Evolutionary conservation across 2,888 invertebrate genomes (phyloP).

Genomic region (Ashinkailepas kermadecensis): DNA sequence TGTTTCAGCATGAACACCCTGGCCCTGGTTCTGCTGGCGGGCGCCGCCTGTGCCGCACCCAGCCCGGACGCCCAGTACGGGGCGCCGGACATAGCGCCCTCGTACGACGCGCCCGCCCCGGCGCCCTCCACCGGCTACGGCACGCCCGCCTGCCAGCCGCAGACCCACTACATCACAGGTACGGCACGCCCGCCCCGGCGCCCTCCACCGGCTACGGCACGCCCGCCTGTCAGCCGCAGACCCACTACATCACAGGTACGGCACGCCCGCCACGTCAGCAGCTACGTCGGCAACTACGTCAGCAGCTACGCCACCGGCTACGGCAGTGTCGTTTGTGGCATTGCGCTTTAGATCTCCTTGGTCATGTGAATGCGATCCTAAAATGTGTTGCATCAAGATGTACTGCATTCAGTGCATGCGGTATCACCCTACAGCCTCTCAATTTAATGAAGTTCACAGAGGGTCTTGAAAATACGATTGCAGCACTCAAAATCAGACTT

Average conservation of each 20-base stretch:
- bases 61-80: constrained; percentile 1
- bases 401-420: background rate
- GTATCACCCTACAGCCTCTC: too few species aligned
- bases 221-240: constrained; percentile 14
- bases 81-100: constrained; percentile 16
- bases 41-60: constrained; percentile 21
- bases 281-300: background rate
- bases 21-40: constrained; percentile 29
- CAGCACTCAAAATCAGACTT: too few species aligned
- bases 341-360: background rate
- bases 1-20: constrained; percentile 20
- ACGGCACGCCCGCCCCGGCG: background rate
- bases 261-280: background rate
- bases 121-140: constrained; percentile 11
- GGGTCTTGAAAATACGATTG: too few species aligned
- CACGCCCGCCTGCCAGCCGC: constrained; percentile 11
- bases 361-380: background rate
- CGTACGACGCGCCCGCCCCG: constrained; percentile 17
- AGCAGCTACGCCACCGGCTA: background rate
- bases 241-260: constrained; percentile 20
- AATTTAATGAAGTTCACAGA: too few species aligned
- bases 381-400: background rate
- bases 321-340: background rate
- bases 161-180: constrained; percentile 23
- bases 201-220: constrained; percentile 13